These are phyloP conservation scores for Agriotes lineatus DNA, from an alignment of 2,888 invertebrate genomes.

Conservation along the genomic window DNA sequence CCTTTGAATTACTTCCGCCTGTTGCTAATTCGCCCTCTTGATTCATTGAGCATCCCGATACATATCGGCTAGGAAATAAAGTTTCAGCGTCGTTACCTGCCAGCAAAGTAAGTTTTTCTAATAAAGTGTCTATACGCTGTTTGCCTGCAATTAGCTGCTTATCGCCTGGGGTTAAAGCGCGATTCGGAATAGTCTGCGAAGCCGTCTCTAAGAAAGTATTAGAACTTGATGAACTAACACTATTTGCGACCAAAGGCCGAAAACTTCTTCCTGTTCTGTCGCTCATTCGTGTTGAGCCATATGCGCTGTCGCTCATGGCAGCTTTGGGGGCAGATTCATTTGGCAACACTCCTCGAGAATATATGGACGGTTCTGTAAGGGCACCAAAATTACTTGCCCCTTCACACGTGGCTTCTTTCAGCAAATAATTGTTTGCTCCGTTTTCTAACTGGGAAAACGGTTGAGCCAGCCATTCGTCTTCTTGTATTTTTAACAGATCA, in stretches of 20 bases:
- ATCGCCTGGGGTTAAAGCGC: slow-evolving; percentile 45
- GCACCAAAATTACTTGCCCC: neutral
- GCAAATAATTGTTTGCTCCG: slow-evolving; percentile 27
- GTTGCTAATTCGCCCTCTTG: slow-evolving; percentile 44
- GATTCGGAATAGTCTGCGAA: neutral
- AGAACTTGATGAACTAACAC: slow-evolving; percentile 16
- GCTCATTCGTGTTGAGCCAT: slow-evolving; percentile 22
- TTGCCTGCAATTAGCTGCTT: slow-evolving; percentile 56
- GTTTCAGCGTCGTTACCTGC: slow-evolving; percentile 49
- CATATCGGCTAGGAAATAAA: slow-evolving; percentile 56
- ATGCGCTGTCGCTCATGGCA: slow-evolving; percentile 28
- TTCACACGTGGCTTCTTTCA: slow-evolving; percentile 16
- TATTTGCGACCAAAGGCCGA: neutral
- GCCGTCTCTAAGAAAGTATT: neutral
- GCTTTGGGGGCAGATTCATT: slow-evolving; percentile 17
- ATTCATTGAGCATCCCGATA: slow-evolving; percentile 62
- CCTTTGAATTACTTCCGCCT: slow-evolving; percentile 7
- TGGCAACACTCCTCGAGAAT: slow-evolving; percentile 5
- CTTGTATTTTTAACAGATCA: neutral
- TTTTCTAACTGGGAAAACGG: slow-evolving; percentile 43
- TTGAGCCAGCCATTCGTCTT: slow-evolving; percentile 21
- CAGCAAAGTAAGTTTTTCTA: slow-evolving; percentile 60
- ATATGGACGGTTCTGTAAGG: slow-evolving; percentile 18
- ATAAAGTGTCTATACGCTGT: slow-evolving; percentile 60
- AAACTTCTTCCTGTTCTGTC: neutral